Base-by-base conservation (phyloP, 2,888 invertebrate genomes). In the Thera britannica region DNA sequence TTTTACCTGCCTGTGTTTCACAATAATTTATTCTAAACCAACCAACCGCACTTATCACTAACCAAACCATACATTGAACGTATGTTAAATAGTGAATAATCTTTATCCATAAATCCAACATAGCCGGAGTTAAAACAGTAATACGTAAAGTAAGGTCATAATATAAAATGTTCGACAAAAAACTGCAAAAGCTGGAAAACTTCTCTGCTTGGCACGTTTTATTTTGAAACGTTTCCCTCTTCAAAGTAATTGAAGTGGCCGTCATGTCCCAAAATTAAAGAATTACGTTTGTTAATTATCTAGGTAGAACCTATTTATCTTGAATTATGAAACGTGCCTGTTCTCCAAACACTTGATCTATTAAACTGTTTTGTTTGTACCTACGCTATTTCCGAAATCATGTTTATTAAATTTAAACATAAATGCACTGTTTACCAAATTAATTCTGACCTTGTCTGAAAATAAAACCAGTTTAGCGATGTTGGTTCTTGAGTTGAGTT, bases 181-280 rank as follows among this genome's bases (percentile, higher is more conserved):
- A 23, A 12, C n/a, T 58, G 8, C 49, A 55, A 51, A 48, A 58
- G 54, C 58, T 52, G 62, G 67, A 73, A 63, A 73, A 71, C 67
- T 75, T 71, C 70, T 76, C 75, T 74, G 74, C 79, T 78, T 75
- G 77, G 77, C 79, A 80, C 79, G 77, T 80, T 80, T 79, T 76
- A 71, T 77, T 80, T 23, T 68, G 72, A 72, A 78, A 83, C 81
- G 75, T 74, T 78, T 77, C 76, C 80, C 78, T 83, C 83, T 85
- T 80, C 72, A 85, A 82, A 84, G 86, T 88, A 89, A 90, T 90
- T 90, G 86, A 84, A 87, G 86, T 81, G 82, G 75, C 77, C 77
- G 52, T 81, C 81, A 81, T 77, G 79, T 82, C 75, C 76, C 78
- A 75, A 78, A 80, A 84, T 85, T 79, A 77, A 75, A 77, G 78